These are phyloP conservation scores for Blennius ocellaris DNA, from an alignment of 2,113 vertebrate genomes.

Conservation along the genomic window DNA sequence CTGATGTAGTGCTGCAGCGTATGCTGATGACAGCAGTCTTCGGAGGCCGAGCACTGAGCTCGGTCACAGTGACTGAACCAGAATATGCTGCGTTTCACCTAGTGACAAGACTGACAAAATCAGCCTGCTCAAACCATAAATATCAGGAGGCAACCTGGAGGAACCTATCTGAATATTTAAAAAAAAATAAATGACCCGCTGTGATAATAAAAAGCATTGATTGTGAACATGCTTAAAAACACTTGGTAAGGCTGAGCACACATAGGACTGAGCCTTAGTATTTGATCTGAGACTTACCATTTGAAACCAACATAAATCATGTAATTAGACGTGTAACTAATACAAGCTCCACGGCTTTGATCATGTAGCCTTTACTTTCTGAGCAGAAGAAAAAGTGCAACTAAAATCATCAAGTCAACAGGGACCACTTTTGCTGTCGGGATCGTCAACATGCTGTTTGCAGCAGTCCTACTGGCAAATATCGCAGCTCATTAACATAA, in stretches of 20 bases:
- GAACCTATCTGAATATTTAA: slow-evolving; percentile 2
- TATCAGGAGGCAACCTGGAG: slow-evolving; percentile 2
- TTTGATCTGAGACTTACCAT: slow-evolving; percentile 4
- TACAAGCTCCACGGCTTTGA: slow-evolving; percentile 10
- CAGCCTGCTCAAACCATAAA: slow-evolving; percentile 25
- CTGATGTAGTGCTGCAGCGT: slow-evolving; percentile 64
- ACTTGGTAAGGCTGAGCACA: not conserved
- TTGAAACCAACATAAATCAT: slow-evolving; percentile 38
- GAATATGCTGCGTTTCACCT: slow-evolving; percentile 35
- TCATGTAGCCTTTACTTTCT: not conserved
- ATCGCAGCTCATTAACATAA: not conserved
- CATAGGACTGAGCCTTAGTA: slow-evolving; percentile 3
- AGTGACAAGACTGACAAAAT: slow-evolving; percentile 26
- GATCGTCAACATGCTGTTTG: not conserved
- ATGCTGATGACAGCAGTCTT: slow-evolving; percentile 75
- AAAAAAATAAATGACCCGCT: slow-evolving; percentile 12
- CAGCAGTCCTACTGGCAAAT: not conserved
- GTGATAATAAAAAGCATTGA: slow-evolving; percentile 6
- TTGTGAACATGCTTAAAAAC: too few species aligned
- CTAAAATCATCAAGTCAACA: not conserved
- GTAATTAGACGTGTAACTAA: slow-evolving; percentile 22
- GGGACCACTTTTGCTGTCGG: not conserved
- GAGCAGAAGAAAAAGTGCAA: slow-evolving; percentile 2
- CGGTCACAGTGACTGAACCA: slow-evolving; percentile 49
- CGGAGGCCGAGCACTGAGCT: slow-evolving; percentile 48